Evolutionary conservation across 2,888 invertebrate genomes (phyloP), one percentile per base, ranked within the genome.

Genomic region (Venusia cambrica): DNA sequence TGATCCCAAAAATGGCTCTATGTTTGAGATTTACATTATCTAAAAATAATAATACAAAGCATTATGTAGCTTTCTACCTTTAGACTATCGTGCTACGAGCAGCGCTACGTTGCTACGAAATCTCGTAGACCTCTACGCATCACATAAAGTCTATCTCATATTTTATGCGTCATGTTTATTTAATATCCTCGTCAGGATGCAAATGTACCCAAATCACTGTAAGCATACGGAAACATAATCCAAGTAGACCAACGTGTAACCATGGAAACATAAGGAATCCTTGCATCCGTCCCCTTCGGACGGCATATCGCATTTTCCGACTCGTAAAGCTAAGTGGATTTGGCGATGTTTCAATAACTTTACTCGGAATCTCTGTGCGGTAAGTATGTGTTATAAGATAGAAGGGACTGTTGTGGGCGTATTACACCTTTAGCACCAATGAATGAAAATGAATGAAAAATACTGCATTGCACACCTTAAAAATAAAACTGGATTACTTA

Each of bases 321-420:
- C 57, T 70, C 81, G 79, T 79, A 73, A 75, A 76, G 70, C 77
- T 81, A 76, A 81, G 80, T 79, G 81, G 77, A 81, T 81, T 76
- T 75, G 63, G 69, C 70, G 67, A 76, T 66, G 75, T 73, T 77
- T 81, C 80, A 79, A 80, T 80, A 79, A 73, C 64, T 73, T 69
- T 58, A 52, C 55, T 51, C 43, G 46, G 49, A 55, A 57, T 54
- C 52, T 52, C 54, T 57, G 52, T 48, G 37, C 25, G 25, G 31
- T 25, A 42, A 27, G 48, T 44, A 54, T 42, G 57, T 51, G 54
- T 50, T 51, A 45, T 37, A 45, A 36, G 19, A 10, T 4, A n/a
- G n/a, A n/a, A n/a, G n/a, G 13, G 18, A 18, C 25, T 33, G 48
- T 41, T 51, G 32, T 31, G 16, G n/a, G 6, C 3, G 20, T 13